Conservation (phyloP, 2,888 invertebrate species). For the Hemaris fuciformis region DNA sequence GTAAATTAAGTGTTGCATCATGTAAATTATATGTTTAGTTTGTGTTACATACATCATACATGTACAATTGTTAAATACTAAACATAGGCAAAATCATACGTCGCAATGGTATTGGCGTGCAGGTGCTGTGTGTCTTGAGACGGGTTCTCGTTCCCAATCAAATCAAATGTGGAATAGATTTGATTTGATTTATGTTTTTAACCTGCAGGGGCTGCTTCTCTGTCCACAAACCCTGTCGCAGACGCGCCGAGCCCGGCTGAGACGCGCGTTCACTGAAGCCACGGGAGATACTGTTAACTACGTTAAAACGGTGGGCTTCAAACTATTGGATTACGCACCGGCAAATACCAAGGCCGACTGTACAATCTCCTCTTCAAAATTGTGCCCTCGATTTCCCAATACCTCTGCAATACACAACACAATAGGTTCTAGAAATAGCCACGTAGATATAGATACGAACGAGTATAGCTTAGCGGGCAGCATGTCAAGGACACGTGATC, state of each 20-base stretch:
- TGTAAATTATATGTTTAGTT: neutral
- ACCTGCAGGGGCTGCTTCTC: slow-evolving; percentile 91
- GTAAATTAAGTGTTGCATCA: neutral
- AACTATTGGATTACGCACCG: slow-evolving; percentile 67
- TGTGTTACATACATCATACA: neutral
- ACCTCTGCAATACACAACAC: neutral
- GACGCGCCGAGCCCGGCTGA: slow-evolving; percentile 91
- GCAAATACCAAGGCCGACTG: slow-evolving; percentile 61
- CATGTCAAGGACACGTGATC: neutral
- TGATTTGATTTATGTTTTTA: slow-evolving; percentile 71
- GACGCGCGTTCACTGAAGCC: slow-evolving; percentile 94
- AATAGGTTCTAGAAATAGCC: slow-evolving; percentile 5
- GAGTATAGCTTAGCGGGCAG: slow-evolving; percentile 4
- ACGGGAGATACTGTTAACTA: slow-evolving; percentile 93
- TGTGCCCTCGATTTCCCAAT: neutral
- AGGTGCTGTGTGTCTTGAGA: slow-evolving; percentile 74
- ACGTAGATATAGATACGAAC: neutral
- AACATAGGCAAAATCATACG: neutral
- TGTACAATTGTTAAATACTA: neutral
- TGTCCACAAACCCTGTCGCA: slow-evolving; percentile 95
- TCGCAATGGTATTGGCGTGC: slow-evolving; percentile 44
- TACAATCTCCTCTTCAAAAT: slow-evolving; percentile 51
- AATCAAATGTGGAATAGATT: slow-evolving; percentile 52
- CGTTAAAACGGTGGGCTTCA: slow-evolving; percentile 91
- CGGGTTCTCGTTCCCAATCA: slow-evolving; percentile 56